phyloP scores from a whole-genome alignment of 1,140 invertebrate species.

The Drosophila saltans region DNA sequence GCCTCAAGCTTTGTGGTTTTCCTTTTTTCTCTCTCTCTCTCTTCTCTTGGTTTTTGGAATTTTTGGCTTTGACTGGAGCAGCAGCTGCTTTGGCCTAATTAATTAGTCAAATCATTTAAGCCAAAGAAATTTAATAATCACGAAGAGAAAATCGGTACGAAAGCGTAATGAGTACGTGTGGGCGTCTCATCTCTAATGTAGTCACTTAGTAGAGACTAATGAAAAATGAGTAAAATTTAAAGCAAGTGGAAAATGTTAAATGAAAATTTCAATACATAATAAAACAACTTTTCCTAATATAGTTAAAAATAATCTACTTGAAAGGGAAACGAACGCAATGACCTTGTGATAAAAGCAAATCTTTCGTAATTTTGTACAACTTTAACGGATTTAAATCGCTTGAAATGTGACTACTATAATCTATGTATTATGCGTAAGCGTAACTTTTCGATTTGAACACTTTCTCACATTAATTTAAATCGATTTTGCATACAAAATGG shows the following conservation, averaged over 20 bases:
- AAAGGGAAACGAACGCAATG: no score
- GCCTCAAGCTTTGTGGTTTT: conserved; percentile 4
- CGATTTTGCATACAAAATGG: conserved; percentile 1
- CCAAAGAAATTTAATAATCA: conserved; percentile 15
- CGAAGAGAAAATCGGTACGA: conserved; percentile 2
- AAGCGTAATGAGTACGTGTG: not conserved
- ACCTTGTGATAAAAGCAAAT: no score
- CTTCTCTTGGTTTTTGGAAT: not conserved
- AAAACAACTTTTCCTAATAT: no score
- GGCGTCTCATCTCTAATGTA: not conserved
- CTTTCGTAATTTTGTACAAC: no score
- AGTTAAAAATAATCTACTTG: no score
- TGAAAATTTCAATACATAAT: no score
- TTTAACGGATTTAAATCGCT: no score
- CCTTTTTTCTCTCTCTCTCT: not conserved
- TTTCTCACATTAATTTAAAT: conserved; percentile 5
- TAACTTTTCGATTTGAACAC: not conserved
- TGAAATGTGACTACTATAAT: no score
- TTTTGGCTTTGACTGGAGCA: not conserved
- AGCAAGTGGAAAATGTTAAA: no score
- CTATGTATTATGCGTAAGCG: not conserved
- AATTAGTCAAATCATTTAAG: conserved; percentile 51
- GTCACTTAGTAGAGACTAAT: no score
- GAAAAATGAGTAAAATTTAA: no score
- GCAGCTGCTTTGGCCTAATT: conserved; percentile 39